Base-by-base conservation (phyloP, 2,797 vertebrate genomes). In the Nannoperca obscura region DNA sequence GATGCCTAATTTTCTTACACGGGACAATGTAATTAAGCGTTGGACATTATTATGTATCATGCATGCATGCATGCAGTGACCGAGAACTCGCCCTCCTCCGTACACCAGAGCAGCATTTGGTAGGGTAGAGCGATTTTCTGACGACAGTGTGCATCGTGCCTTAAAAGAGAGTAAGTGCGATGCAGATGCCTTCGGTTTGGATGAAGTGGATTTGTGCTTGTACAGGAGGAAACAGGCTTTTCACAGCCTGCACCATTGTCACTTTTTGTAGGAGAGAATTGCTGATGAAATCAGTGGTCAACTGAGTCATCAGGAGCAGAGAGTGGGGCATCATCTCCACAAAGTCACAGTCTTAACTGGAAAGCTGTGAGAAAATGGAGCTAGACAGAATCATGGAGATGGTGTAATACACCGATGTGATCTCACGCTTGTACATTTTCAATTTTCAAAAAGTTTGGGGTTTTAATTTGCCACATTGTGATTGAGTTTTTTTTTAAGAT, bases 361-460 rank as follows among this genome's bases (percentile, higher is more conserved):
- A 79, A 81, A 72, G 78, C 74, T 61, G 38, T 14, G 66, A 83
- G 59, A 74, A 58, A 74, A 57, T 30, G 7, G 32, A 76, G 69
- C 20, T 58, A 71, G 80, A 72, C 52, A 66, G 9, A 76, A 60
- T 54, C 64, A 59, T 34, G 6, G n/a, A 76, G 40, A 74, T 65
- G 60, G 20, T 27, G 12, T n/a, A 57, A 69, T 44, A 22, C 42
- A 64, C 34, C 34, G 7, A 4, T 27, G 9, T n/a, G 52, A 84
- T 67, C 34, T 58, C 34, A 24, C 62, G 44, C 63, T 75, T 83
- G 62, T 73, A 69, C 32, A 68, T 82, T 88, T 85, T 86, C 84
- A 86, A 88, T 91, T 91, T 76, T 81, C 67, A 86, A 34, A 34
- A 34, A 83, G 86, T 84, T 83, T 90, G 84, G 86, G 83, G 74